A percentile compares a stretch with the other conserved stretches of the same genome.
phyloP scores from a whole-genome alignment of 92 coral and sea anemone genomes.

The Zoanthus sansibaricus region DNA sequence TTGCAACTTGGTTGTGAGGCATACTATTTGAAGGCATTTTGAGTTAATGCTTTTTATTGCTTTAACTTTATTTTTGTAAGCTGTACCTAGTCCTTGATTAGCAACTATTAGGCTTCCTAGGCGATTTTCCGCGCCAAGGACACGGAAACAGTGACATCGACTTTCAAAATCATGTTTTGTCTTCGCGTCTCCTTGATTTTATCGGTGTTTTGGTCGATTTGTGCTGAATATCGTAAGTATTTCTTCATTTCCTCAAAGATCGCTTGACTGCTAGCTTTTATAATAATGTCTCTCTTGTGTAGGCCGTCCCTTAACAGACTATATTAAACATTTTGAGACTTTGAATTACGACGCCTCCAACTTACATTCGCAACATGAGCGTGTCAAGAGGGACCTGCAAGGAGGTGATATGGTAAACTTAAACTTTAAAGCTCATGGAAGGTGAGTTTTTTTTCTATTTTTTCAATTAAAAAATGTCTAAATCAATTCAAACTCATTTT shows the following conservation, averaged over 20 bases:
- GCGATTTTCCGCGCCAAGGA: slow-evolving; percentile 1
- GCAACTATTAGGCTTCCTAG: neutral
- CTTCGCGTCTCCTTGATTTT: slow-evolving; percentile 5
- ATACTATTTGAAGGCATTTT: slow-evolving; percentile 3
- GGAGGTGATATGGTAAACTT: slow-evolving; percentile 66
- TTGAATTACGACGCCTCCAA: slow-evolving; percentile 77
- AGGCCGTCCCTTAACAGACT: slow-evolving; percentile 90
- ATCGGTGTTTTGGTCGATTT: slow-evolving; percentile 37
- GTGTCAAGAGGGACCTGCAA: slow-evolving; percentile 79
- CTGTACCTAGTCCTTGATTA: neutral
- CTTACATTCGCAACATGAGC: slow-evolving; percentile 70
- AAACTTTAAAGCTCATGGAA: slow-evolving; percentile 79
- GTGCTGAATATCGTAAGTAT: slow-evolving; percentile 27
- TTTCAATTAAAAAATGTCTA: too few relatives aligned
- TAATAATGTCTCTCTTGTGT: slow-evolving; percentile 24
- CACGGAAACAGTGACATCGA: slow-evolving; percentile 18
- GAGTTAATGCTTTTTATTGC: neutral
- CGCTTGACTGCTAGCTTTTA: neutral
- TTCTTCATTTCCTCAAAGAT: neutral
- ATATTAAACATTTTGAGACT: slow-evolving; percentile 86
- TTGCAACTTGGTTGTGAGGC: neutral
- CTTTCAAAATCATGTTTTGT: slow-evolving; percentile 33
- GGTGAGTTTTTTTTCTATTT: slow-evolving; percentile 58
- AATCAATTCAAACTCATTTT: too few relatives aligned
- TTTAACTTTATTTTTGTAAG: neutral